A percentile compares a stretch with the other conserved stretches of the same genome.
phyloP scores from a whole-genome alignment of 2,888 invertebrate species.

The Drosophila flavopinicola region DNA sequence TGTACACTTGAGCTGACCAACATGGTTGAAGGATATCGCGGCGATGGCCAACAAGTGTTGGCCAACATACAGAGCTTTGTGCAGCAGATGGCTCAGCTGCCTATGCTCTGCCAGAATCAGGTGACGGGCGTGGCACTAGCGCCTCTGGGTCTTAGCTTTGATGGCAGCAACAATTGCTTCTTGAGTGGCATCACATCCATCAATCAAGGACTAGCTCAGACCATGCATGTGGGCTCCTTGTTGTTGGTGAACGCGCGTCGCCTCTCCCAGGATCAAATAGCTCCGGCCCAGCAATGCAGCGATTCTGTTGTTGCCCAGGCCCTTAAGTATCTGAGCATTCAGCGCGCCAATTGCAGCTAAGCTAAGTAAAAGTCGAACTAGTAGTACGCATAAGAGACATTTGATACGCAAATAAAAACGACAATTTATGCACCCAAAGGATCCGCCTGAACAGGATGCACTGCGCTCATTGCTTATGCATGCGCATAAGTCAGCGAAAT shows the following conservation, averaged over 20 bases:
- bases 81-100: slow-evolving; percentile 63
- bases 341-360: slow-evolving; percentile 55
- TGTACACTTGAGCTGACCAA: slow-evolving; percentile 56
- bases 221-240: slow-evolving; percentile 63
- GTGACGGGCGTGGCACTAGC: slow-evolving; percentile 16
- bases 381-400: too few species aligned
- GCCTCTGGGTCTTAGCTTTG: slow-evolving; percentile 37
- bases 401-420: slow-evolving; percentile 38
- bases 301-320: slow-evolving; percentile 49
- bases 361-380: slow-evolving; percentile 13
- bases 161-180: slow-evolving; percentile 58
- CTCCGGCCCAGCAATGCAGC: slow-evolving; percentile 56
- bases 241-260: slow-evolving; percentile 61
- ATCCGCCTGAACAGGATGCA: slow-evolving; percentile 53
- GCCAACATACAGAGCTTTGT: slow-evolving; percentile 50
- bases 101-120: slow-evolving; percentile 46
- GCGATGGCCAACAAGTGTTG: slow-evolving; percentile 45
- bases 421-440: slow-evolving; percentile 71
- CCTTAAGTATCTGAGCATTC: slow-evolving; percentile 37
- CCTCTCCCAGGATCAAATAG: slow-evolving; percentile 46
- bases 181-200: slow-evolving; percentile 60
- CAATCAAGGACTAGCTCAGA: slow-evolving; percentile 62
- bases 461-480: slow-evolving; percentile 62
- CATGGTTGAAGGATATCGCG: slow-evolving; percentile 34
- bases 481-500: slow-evolving; percentile 46